Evolutionary conservation across 2,113 vertebrate genomes (phyloP), one percentile per base, ranked within the genome.

Genomic region (Gobiocypris rarus): DNA sequence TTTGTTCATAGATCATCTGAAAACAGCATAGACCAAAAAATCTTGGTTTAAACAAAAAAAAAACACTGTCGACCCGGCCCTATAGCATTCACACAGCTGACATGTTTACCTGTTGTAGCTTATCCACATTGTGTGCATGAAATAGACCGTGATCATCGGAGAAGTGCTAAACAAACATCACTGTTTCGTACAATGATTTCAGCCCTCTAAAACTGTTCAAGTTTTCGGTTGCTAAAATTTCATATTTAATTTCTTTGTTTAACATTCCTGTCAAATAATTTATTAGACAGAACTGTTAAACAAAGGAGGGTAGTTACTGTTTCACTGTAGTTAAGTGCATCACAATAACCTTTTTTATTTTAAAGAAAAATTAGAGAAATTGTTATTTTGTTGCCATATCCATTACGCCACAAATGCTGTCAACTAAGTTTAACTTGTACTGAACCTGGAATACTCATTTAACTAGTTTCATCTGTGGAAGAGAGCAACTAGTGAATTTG

Each of bases 391-490:
- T 54, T 17, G 52, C 52, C 6, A 19, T 54, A 1, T 8, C 19
- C 52, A 54, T 54, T 54, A 54, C 52, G 19, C 22, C 69, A 43
- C 38, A 45, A 54, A n/a, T 41, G 10, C 41, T 71, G 38, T 71
- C 19, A 11, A 24, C 22, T 24, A n/a, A 71, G 22, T 5, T 71
- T 45, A 71, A 71, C 69, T 45, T 71, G 22, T 45, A 1, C 11
- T 24, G 69, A 24, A n/a, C 11, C 9, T 11, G n/a, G 22, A 41
- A 48, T 73, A 45, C n/a, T 73, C 69, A 24, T 71, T 45, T 24
- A 83, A 67, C 69, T 75, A 75, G 15, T 17, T 71, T 86, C 61
- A 83, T 83, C 81, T 34, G 67, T 50, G 14, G 15, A 50, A 80
- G 75, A 45, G 85, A 56, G 38, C 67, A 65, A 74, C 54, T 83